Evolutionary conservation across 2,888 invertebrate species (phyloP).

Genomic region (Apodemia duryi): DNA sequence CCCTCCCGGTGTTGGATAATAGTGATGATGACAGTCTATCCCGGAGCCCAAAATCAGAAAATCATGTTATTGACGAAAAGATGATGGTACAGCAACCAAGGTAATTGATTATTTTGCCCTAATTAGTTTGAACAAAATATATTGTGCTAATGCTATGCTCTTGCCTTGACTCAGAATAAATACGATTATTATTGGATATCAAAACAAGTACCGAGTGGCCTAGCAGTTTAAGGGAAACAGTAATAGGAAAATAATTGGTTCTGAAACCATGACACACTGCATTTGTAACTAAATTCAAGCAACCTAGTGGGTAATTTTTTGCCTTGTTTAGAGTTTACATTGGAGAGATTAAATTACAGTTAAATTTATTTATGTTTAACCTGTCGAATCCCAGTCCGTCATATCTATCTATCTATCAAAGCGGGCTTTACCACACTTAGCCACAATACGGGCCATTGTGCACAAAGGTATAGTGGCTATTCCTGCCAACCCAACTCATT

Average conservation of each 20-base stretch:
- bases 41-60: slow-evolving; percentile 41
- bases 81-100: slow-evolving; percentile 59
- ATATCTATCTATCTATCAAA: too few species aligned
- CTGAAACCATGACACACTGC: not conserved
- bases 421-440: too few species aligned
- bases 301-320: too few species aligned
- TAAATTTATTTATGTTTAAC: too few species aligned
- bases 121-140: not conserved
- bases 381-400: too few species aligned
- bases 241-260: not conserved
- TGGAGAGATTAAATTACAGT: too few species aligned
- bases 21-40: slow-evolving; percentile 34
- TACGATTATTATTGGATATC: not conserved
- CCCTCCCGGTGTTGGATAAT: slow-evolving; percentile 45
- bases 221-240: too few species aligned
- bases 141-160: not conserved
- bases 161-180: not conserved
- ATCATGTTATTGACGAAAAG: slow-evolving; percentile 47
- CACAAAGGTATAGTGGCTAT: too few species aligned
- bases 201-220: not conserved
- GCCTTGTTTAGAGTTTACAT: too few species aligned
- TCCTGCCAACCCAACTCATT: too few species aligned
- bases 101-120: not conserved
- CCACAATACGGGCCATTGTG: too few species aligned
- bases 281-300: not conserved